Conservation (phyloP, 1,140 invertebrate genomes). For the Grapholita molesta region DNA sequence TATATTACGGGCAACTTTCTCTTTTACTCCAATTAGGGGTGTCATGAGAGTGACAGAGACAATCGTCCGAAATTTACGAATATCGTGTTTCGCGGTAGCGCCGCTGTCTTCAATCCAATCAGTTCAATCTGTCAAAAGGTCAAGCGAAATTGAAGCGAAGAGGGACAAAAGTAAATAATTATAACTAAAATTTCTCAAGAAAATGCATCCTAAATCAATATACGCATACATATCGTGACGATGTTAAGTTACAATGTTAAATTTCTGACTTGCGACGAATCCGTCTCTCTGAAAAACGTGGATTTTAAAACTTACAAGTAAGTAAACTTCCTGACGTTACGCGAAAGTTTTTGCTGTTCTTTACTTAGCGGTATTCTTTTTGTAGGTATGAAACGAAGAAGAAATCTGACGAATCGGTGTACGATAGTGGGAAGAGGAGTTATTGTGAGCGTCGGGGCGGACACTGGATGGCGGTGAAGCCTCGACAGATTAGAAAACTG, state of each 20-base stretch:
- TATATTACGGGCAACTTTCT: no score
- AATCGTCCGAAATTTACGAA: no score
- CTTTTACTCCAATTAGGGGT: no score
- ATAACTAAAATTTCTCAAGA: neutral
- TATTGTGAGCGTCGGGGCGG: constrained; percentile 56
- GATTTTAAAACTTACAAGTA: constrained; percentile 71
- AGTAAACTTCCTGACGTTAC: constrained; percentile 29
- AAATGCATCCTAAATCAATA: neutral
- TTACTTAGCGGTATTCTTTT: constrained; percentile 13
- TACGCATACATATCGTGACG: constrained; percentile 21
- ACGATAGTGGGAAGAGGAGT: constrained; percentile 54
- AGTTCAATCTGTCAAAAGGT: neutral
- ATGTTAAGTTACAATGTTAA: constrained; percentile 69
- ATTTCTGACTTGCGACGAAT: constrained; percentile 58
- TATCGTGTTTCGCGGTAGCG: no score
- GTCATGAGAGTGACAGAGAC: no score
- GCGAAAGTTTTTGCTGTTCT: neutral
- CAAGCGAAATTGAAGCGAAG: neutral
- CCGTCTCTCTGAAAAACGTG: constrained; percentile 50
- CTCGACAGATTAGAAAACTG: constrained; percentile 54
- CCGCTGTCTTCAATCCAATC: no score
- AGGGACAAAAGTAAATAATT: constrained; percentile 6
- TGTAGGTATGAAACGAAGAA: constrained; percentile 67
- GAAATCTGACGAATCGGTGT: constrained; percentile 51
- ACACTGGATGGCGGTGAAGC: constrained; percentile 42